Percentiles rank a stretch among this genome's conserved stretches.
Evolutionary conservation across 2,888 invertebrate genomes (phyloP).

Genomic region (Globia sparganii): DNA sequence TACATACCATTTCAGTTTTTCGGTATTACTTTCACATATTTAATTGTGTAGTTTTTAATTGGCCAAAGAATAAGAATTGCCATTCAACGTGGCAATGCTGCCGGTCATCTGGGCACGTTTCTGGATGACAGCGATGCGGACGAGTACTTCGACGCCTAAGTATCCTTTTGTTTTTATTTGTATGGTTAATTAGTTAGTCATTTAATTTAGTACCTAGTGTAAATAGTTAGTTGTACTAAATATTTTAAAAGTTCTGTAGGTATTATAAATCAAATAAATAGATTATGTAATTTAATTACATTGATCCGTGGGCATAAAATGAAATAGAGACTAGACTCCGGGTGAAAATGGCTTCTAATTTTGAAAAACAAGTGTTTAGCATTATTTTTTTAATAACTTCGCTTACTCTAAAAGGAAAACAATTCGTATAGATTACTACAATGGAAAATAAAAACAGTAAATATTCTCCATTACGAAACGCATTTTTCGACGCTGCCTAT

Average conservation of each 20-base stretch:
- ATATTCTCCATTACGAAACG: slow-evolving; percentile 16
- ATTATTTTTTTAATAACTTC: not conserved
- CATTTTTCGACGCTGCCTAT: slow-evolving; percentile 54
- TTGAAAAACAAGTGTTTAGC: not conserved
- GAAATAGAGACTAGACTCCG: not conserved
- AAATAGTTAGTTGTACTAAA: not conserved
- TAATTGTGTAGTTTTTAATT: not conserved
- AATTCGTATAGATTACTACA: slow-evolving; percentile 39
- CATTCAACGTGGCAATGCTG: not conserved
- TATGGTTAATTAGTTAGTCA: not conserved
- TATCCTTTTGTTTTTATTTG: not conserved
- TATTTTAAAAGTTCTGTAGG: not conserved
- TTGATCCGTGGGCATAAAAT: too few relatives aligned
- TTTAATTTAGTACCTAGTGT: not conserved
- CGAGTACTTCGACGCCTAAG: too few relatives aligned
- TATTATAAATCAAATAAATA: not conserved
- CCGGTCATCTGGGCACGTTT: not conserved
- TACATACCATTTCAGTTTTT: not conserved
- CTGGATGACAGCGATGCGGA: not conserved
- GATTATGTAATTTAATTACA: not conserved
- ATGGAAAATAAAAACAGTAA: slow-evolving; percentile 9
- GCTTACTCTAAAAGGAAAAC: slow-evolving; percentile 16
- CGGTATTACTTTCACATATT: not conserved
- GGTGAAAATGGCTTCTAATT: not conserved
- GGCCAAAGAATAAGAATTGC: not conserved